Percentiles rank a stretch among this genome's conserved stretches.
Conservation (phyloP, 1,140 invertebrate species). For the Leptoteleia sp. region DNA sequence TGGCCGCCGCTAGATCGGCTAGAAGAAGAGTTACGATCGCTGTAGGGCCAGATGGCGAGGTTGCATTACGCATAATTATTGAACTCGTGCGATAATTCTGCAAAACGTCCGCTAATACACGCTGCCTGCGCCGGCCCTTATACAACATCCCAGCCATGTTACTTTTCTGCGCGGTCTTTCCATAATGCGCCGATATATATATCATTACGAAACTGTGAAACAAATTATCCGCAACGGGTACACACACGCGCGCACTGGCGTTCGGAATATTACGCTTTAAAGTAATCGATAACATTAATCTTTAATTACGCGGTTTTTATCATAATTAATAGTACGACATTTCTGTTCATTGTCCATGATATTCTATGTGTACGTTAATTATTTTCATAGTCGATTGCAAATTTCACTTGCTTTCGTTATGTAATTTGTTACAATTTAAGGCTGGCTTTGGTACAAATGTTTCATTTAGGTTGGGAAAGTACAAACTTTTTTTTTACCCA, state of each 20-base stretch:
- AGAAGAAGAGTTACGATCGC: slow-evolving; percentile 64
- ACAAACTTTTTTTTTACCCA: too few relatives aligned
- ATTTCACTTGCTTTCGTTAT: too few relatives aligned
- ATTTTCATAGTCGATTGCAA: too few relatives aligned
- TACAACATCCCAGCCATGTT: slow-evolving; percentile 33
- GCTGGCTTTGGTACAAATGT: too few relatives aligned
- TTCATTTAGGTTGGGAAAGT: too few relatives aligned
- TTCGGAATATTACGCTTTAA: slow-evolving; percentile 39
- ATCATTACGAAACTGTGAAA: slow-evolving; percentile 53
- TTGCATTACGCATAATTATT: slow-evolving; percentile 66
- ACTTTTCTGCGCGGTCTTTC: slow-evolving; percentile 28
- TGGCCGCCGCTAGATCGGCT: slow-evolving; percentile 48
- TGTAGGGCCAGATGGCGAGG: slow-evolving; percentile 61
- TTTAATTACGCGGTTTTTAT: slow-evolving; percentile 7
- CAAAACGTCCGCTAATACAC: slow-evolving; percentile 60
- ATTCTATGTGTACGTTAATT: too few relatives aligned
- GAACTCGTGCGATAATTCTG: slow-evolving; percentile 65
- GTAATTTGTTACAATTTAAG: too few relatives aligned
- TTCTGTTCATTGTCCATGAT: slow-evolving; percentile 13
- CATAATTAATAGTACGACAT: slow-evolving; percentile 15
- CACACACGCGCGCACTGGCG: slow-evolving; percentile 12
- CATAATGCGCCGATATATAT: slow-evolving; percentile 56
- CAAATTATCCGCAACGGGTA: slow-evolving; percentile 46
- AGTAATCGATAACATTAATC: slow-evolving; percentile 46
- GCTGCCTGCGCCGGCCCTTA: slow-evolving; percentile 32